phyloP scores from a whole-genome alignment of 2,113 vertebrate species.

The Triplophysa rosa region DNA sequence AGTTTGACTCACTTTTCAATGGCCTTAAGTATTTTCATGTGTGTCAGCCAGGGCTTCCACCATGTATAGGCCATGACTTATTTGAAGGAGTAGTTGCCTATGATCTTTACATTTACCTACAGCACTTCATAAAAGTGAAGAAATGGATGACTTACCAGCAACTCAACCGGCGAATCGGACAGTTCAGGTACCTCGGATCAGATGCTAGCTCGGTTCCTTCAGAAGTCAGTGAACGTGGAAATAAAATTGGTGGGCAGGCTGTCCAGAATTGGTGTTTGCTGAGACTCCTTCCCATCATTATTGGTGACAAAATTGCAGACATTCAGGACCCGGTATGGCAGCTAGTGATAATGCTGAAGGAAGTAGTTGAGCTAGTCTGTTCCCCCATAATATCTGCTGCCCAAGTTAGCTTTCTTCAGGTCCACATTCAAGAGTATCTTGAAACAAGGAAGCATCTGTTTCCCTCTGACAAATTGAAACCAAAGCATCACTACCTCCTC shows the following conservation, averaged over 20 bases:
- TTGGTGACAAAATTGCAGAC: slow-evolving; percentile 27
- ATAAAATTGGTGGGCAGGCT: slow-evolving; percentile 39
- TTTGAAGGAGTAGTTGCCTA: slow-evolving; percentile 38
- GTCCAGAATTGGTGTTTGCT: slow-evolving; percentile 34
- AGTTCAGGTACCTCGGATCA: slow-evolving; percentile 3
- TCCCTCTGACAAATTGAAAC: slow-evolving; percentile 31
- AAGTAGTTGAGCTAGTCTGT: slow-evolving; percentile 41
- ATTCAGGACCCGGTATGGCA: slow-evolving; percentile 27
- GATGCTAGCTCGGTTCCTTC: slow-evolving; percentile 2
- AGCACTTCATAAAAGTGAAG: slow-evolving; percentile 39
- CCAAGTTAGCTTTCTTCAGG: slow-evolving; percentile 35
- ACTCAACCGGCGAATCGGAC: slow-evolving; percentile 14
- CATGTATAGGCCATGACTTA: background rate
- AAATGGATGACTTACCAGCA: slow-evolving; percentile 38
- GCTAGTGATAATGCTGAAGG: slow-evolving; percentile 29
- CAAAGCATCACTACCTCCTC: slow-evolving; percentile 43
- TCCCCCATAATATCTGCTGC: slow-evolving; percentile 20
- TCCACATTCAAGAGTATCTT: slow-evolving; percentile 39
- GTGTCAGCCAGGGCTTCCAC: too few species aligned
- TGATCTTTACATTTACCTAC: slow-evolving; percentile 28
- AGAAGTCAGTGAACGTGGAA: slow-evolving; percentile 20
- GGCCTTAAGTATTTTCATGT: too few species aligned
- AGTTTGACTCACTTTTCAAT: too few species aligned
- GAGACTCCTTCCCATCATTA: slow-evolving; percentile 39
- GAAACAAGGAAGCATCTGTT: slow-evolving; percentile 36